A percentile compares a stretch with the other conserved stretches of the same genome.
These are phyloP conservation scores for Dryococelus australis DNA, from an alignment of 2,888 invertebrate genomes.

Conservation along the genomic window DNA sequence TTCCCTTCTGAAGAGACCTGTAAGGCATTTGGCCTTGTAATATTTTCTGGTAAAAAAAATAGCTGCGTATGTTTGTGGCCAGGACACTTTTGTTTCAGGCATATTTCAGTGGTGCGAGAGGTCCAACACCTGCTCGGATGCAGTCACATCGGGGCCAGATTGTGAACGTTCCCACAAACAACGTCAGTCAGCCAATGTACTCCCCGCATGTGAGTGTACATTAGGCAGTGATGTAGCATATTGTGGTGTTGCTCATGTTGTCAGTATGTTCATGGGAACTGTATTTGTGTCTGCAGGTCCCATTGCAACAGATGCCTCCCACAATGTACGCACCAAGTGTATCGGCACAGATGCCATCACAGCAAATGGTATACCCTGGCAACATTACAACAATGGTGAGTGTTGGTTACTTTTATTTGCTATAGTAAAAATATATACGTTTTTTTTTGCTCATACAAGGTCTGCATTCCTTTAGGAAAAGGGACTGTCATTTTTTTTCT, in stretches of 20 bases:
- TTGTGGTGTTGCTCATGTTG: neutral
- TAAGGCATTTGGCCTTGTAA: neutral
- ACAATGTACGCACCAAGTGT: conserved; percentile 34
- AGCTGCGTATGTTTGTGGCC: neutral
- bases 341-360: conserved; percentile 36
- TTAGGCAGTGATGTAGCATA: neutral
- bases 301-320: conserved; percentile 34
- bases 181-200: conserved; percentile 43
- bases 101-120: conserved; percentile 26
- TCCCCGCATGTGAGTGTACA: conserved; percentile 41
- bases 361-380: conserved; percentile 36
- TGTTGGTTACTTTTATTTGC: too few species aligned
- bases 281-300: conserved; percentile 35
- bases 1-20: neutral
- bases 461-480: too few species aligned
- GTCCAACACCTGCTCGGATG: conserved; percentile 41
- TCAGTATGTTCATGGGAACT: neutral
- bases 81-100: conserved; percentile 18
- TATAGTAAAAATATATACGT: too few species aligned
- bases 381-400: conserved; percentile 22
- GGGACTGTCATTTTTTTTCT: too few species aligned
- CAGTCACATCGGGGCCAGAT: conserved; percentile 40
- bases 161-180: conserved; percentile 41
- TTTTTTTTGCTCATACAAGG: too few species aligned
- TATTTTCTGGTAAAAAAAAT: neutral